phyloP scores from a whole-genome alignment of 1,140 invertebrate species.

The Pachypeltis micranthus region DNA sequence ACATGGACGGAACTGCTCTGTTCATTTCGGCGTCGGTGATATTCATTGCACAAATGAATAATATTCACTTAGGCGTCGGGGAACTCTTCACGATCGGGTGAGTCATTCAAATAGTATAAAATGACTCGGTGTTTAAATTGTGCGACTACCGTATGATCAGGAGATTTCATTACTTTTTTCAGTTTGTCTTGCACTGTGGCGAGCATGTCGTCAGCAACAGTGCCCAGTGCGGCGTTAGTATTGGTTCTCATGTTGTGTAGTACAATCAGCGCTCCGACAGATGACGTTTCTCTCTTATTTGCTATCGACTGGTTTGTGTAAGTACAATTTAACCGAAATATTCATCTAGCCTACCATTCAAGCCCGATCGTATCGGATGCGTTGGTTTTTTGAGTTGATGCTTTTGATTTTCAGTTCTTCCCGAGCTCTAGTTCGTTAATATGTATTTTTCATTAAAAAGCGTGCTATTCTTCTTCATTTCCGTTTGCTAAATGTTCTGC shows the following conservation, averaged over 20 bases:
- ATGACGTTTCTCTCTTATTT: slow-evolving; percentile 73
- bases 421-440: no score
- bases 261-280: slow-evolving; percentile 67
- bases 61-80: slow-evolving; percentile 60
- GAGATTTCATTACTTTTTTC: slow-evolving; percentile 5
- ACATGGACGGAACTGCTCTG: slow-evolving; percentile 89
- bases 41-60: slow-evolving; percentile 87
- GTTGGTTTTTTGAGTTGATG: no score
- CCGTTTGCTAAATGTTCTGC: no score
- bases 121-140: no score
- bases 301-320: slow-evolving; percentile 86
- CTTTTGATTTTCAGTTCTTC: no score
- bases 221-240: slow-evolving; percentile 84
- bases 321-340: no score
- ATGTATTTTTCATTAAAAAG: no score
- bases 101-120: slow-evolving; percentile 33
- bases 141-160: no score
- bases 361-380: no score
- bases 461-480: no score
- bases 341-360: no score
- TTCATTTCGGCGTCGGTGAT: slow-evolving; percentile 79
- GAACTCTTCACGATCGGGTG: slow-evolving; percentile 70
- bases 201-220: slow-evolving; percentile 82
- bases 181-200: slow-evolving; percentile 83
- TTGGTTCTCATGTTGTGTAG: slow-evolving; percentile 73